Percentiles rank a stretch among this genome's conserved stretches.
Conservation (phyloP, 2,797 vertebrate genomes). For the Tadarida brasiliensis region DNA sequence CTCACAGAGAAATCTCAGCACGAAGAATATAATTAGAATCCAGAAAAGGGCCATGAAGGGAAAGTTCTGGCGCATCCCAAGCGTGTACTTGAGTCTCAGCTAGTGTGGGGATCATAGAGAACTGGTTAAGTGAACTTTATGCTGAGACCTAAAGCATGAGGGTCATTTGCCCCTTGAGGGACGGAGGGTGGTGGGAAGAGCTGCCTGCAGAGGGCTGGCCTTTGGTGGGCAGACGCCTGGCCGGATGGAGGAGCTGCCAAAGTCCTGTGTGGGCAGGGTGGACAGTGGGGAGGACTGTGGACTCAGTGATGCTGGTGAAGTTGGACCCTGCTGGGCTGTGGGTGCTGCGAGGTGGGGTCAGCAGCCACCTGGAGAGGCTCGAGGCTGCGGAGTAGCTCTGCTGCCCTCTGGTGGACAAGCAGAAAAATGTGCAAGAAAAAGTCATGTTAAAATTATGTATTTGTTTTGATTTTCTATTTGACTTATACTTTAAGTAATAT, state of each 20-base stretch:
- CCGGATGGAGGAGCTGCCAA: background rate
- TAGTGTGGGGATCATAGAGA: background rate
- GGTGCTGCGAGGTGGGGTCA: background rate
- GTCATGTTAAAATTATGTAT: background rate
- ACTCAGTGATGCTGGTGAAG: background rate
- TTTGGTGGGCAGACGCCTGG: background rate
- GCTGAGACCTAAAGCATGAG: background rate
- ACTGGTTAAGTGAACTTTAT: background rate
- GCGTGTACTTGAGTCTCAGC: background rate
- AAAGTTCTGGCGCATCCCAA: no score
- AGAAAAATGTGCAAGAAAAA: background rate
- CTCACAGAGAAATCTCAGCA: background rate
- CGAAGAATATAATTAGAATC: background rate
- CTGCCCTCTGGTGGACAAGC: background rate
- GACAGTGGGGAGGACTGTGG: background rate
- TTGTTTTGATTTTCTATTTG: background rate
- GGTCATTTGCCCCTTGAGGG: background rate
- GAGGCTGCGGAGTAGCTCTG: background rate
- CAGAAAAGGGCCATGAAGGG: background rate
- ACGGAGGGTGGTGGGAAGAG: background rate
- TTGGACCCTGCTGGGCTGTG: background rate
- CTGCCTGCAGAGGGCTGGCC: background rate
- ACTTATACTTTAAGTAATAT: background rate
- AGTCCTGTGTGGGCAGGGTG: background rate
- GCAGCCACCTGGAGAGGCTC: background rate